Percentiles rank a stretch among this genome's conserved stretches.
Conservation (phyloP, 2,113 vertebrate species). For the Heptranchias perlo region DNA sequence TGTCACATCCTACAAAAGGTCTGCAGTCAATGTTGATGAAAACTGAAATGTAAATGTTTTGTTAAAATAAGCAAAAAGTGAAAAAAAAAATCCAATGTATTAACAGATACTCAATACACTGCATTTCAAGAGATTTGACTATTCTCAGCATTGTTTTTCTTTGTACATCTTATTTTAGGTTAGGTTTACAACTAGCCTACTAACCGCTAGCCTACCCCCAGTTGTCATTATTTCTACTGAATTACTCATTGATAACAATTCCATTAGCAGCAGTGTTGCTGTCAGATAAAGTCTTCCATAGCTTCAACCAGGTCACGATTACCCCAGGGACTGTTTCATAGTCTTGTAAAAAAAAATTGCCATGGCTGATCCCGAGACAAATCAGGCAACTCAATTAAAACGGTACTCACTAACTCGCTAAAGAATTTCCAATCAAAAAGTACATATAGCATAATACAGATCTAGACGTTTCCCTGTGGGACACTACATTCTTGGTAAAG, state of each 20-base stretch:
- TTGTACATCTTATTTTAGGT: neutral
- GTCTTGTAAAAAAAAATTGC: neutral
- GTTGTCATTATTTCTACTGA: neutral
- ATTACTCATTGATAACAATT: neutral
- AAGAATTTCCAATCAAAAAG: neutral
- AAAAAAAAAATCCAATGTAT: neutral
- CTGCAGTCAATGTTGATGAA: conserved; percentile 90
- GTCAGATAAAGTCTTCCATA: neutral
- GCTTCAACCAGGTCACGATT: neutral
- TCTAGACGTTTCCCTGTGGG: neutral
- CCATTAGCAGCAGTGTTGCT: neutral
- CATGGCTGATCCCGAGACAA: neutral
- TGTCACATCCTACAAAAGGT: conserved; percentile 91
- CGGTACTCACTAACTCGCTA: neutral
- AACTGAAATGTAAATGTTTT: conserved; percentile 61
- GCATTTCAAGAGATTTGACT: neutral
- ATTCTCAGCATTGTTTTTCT: neutral
- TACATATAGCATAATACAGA: neutral
- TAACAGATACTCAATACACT: neutral
- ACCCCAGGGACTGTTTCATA: neutral
- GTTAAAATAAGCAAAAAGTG: conserved; percentile 55
- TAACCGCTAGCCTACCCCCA: neutral
- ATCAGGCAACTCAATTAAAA: neutral
- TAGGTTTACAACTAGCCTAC: neutral
- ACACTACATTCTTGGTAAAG: neutral